These are phyloP conservation scores for Harpagoxenus sublaevis DNA, from an alignment of 2,888 invertebrate species.

Conservation along the genomic window DNA sequence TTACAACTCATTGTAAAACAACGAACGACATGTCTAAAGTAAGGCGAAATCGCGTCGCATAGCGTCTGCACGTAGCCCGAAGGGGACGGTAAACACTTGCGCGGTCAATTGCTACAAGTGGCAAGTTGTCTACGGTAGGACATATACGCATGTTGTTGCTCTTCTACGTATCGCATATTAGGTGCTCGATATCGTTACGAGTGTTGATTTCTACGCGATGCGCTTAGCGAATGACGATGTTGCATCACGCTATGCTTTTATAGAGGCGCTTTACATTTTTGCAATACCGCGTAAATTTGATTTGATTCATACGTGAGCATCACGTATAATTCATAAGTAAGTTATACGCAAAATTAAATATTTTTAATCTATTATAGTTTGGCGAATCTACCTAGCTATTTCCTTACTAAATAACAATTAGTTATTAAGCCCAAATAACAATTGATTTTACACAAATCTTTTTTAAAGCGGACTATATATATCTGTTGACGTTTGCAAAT, in stretches of 20 bases:
- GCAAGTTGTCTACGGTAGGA: constrained; percentile 78
- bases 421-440: not conserved
- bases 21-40: constrained; percentile 55
- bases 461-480: no score
- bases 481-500: not conserved
- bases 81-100: constrained; percentile 85
- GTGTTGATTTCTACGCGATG: constrained; percentile 66
- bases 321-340: not conserved
- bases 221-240: constrained; percentile 34
- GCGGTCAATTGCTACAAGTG: constrained; percentile 85
- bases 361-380: not conserved
- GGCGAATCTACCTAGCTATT: not conserved
- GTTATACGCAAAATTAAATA: not conserved
- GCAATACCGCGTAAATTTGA: not conserved
- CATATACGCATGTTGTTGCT: constrained; percentile 68
- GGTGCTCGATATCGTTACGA: constrained; percentile 64
- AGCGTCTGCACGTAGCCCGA: constrained; percentile 83
- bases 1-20: constrained; percentile 30
- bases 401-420: not conserved
- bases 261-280: not conserved
- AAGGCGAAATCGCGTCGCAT: constrained; percentile 79
- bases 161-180: constrained; percentile 70
- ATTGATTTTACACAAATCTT: not conserved
- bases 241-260: not conserved
- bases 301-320: not conserved